Evolutionary conservation across 2,113 vertebrate genomes (phyloP).

Genomic region (Pseudonaja textilis): DNA sequence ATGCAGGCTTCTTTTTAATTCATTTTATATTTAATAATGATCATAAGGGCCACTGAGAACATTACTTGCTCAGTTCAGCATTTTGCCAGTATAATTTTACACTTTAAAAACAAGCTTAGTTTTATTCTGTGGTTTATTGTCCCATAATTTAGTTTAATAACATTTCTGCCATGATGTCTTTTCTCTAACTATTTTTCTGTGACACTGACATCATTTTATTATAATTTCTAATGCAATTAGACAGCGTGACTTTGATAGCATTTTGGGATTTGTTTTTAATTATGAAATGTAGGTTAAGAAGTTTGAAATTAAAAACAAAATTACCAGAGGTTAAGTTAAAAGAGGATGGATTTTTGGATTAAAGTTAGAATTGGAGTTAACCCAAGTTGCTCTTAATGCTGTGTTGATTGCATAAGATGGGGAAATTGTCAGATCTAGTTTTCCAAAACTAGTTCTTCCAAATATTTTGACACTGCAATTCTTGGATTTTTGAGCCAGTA

Average conservation of each 20-base stretch:
- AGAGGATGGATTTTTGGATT: not conserved
- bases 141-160: not conserved
- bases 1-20: not conserved
- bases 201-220: not conserved
- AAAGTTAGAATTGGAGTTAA: not conserved
- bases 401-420: not conserved
- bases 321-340: not conserved
- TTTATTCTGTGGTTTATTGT: not conserved
- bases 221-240: not conserved
- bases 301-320: not conserved
- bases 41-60: not conserved
- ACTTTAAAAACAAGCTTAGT: not conserved
- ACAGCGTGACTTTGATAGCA: not conserved
- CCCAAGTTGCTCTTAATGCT: not conserved
- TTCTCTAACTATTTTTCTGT: not conserved
- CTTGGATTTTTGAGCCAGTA: not conserved
- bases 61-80: not conserved
- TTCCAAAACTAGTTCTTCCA: not conserved
- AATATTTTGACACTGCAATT: not conserved
- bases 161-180: not conserved
- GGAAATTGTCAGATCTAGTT: not conserved
- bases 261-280: not conserved
- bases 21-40: not conserved
- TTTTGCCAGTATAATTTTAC: not conserved
- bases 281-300: not conserved